Evolutionary conservation across 2,888 invertebrate species (phyloP), one percentile per base, ranked within the genome.

Genomic region (Pycnomerus fuliginosus): DNA sequence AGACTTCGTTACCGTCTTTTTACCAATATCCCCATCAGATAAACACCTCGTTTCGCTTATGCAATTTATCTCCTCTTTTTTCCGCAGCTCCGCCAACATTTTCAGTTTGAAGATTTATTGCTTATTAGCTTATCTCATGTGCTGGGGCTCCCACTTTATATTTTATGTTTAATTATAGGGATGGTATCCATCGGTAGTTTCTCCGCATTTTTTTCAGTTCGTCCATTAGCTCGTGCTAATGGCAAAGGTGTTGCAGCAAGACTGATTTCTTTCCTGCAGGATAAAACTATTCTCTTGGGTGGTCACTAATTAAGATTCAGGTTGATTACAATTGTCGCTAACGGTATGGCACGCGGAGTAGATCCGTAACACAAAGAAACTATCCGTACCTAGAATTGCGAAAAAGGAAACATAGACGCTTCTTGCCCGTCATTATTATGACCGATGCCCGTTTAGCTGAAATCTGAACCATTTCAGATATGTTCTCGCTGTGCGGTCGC

Each of bases 301-400:
- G 73, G 73, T 67, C 72, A 66, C 72, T 73, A 73, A 73, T 73
- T 73, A 73, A 72, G 71, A 73, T 72, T 73, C 72, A 71, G 66
- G 66, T 68, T 71, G 73, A 73, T 72, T 72, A 66, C 72, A 71
- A 72, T 72, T 72, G 70, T 71, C 68, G 68, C 69, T 71, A 71
- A 70, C 70, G 70, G 72, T 72, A 71, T 64, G 71, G 68, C 69
- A 71, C 70, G 69, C 70, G 62, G 66, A 55, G 50, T 53, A 55
- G 62, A 62, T 62, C 60, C 56, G 58, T 63, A 63, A 4, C 20
- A 67, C 69, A 68, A 68, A 70, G 68, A 66, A 65, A 65, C 68
- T 64, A 64, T 62, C 64, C 60, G 64, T 70, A 70, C 68, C 62
- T 64, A 67, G 69, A 69, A 68, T 58, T 68, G 67, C 69, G 65